Percentiles rank a stretch among this genome's conserved stretches.
Conservation (phyloP, 2,888 invertebrate genomes). For the Eudasyphora cyanicolor region DNA sequence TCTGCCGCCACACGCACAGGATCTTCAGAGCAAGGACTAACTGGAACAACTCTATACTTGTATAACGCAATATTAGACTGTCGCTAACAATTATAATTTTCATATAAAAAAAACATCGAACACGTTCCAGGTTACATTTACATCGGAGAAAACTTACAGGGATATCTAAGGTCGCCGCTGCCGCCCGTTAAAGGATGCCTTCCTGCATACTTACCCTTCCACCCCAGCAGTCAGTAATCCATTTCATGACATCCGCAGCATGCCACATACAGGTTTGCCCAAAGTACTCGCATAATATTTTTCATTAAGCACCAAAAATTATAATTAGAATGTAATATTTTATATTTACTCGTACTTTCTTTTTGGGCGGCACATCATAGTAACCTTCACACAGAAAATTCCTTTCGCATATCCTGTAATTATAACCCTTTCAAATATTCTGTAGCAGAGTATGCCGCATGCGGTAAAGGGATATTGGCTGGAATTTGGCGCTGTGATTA, state of each 20-base stretch:
- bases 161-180: not conserved
- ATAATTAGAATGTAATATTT: constrained; percentile 65
- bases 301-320: constrained; percentile 38
- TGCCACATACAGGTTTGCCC: constrained; percentile 57
- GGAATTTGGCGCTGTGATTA: too few species aligned
- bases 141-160: constrained; percentile 19
- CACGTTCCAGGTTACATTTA: constrained; percentile 52
- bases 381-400: constrained; percentile 39
- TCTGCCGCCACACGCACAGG: not conserved
- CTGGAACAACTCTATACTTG: not conserved
- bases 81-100: constrained; percentile 77
- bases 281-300: constrained; percentile 8
- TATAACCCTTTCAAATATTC: constrained; percentile 56
- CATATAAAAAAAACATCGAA: constrained; percentile 23
- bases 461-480: too few species aligned
- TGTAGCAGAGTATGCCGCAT: not conserved
- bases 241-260: constrained; percentile 32
- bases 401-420: constrained; percentile 48
- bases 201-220: not conserved
- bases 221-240: not conserved
- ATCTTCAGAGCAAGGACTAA: not conserved
- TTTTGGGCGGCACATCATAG: not conserved
- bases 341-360: constrained; percentile 50
- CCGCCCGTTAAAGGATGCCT: constrained; percentile 25
- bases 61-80: constrained; percentile 59